Conservation (phyloP, 1,140 invertebrate genomes). For the Apocrypta bakeri region DNA sequence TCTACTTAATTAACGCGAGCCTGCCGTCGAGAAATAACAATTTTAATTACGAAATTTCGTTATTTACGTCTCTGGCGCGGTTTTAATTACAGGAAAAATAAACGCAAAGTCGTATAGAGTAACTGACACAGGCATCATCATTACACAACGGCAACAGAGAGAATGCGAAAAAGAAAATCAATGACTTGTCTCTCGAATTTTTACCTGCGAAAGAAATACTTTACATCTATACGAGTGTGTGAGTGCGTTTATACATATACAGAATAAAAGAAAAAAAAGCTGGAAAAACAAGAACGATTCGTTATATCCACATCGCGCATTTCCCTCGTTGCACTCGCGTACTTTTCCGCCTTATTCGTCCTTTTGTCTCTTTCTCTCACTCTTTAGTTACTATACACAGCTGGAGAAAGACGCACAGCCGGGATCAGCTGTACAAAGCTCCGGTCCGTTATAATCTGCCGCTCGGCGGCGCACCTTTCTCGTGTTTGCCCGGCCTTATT, state of each 20-base stretch:
- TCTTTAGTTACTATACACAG: background rate
- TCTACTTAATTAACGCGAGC: background rate
- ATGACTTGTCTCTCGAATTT: background rate
- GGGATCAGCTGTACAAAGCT: conserved; percentile 43
- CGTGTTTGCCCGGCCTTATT: conserved; percentile 61
- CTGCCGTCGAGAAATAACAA: background rate
- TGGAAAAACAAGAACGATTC: background rate
- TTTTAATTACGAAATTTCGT: background rate
- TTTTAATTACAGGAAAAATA: background rate
- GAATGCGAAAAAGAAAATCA: background rate
- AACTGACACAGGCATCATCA: background rate
- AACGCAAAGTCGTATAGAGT: background rate
- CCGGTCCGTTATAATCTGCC: conserved; percentile 43
- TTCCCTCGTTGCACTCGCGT: background rate
- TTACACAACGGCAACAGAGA: background rate
- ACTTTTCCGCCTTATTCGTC: conserved; percentile 21
- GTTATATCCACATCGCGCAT: conserved; percentile 13
- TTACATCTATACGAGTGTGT: too few relatives aligned
- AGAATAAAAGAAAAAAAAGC: background rate
- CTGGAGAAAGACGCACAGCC: background rate
- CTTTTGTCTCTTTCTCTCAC: background rate
- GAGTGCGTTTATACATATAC: too few relatives aligned
- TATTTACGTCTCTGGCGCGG: background rate
- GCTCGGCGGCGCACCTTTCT: conserved; percentile 48
- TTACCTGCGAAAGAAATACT: background rate